Conservation (phyloP, 1,140 invertebrate species). For the Gonioctena quinquepunctata region DNA sequence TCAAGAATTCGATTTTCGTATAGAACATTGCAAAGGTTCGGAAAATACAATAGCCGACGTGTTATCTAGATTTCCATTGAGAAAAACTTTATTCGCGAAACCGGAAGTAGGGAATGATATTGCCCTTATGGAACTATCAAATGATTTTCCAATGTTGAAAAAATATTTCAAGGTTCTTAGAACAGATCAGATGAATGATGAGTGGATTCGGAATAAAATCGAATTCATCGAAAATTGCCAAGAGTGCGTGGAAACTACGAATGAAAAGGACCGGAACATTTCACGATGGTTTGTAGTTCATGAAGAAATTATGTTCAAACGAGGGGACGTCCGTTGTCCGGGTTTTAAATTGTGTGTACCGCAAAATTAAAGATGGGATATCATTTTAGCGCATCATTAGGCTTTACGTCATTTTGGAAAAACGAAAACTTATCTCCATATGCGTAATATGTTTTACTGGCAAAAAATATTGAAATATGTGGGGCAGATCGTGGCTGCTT, state of each 20-base stretch:
- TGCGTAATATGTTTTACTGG: constrained; percentile 1
- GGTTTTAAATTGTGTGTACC: not conserved
- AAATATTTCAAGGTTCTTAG: too few relatives aligned
- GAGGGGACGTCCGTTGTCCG: not conserved
- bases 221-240: not conserved
- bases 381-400: not conserved
- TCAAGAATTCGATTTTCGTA: too few relatives aligned
- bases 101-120: too few relatives aligned
- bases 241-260: not conserved
- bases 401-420: constrained; percentile 3
- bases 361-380: not conserved
- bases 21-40: too few relatives aligned
- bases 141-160: too few relatives aligned
- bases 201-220: not conserved
- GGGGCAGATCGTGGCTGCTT: not conserved
- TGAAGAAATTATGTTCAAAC: not conserved
- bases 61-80: too few relatives aligned
- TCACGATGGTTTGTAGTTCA: not conserved
- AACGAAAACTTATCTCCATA: not conserved
- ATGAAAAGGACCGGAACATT: not conserved
- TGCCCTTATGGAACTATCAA: too few relatives aligned
- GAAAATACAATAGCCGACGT: too few relatives aligned
- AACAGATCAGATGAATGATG: not conserved
- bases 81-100: too few relatives aligned
- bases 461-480: not conserved